Evolutionary conservation across 2,113 vertebrate species (phyloP).

Genomic region (Sorex araneus): DNA sequence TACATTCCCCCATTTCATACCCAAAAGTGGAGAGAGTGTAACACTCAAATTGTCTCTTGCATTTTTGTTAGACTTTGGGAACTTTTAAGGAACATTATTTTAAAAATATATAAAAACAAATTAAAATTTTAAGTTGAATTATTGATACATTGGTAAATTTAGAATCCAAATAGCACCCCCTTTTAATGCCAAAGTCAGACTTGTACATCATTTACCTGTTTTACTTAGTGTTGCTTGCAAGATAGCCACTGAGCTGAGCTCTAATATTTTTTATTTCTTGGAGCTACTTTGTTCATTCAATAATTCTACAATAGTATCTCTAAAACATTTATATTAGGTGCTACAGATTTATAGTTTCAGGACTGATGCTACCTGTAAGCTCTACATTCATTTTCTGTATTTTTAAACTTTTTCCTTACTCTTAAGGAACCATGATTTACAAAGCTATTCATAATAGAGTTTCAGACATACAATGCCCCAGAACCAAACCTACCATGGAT

Average conservation of each 20-base stretch:
- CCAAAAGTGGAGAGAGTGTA: neutral
- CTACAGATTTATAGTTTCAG: too few relatives aligned
- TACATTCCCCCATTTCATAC: neutral
- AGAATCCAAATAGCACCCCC: neutral
- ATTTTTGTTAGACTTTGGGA: neutral
- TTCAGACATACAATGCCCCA: too few relatives aligned
- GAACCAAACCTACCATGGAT: too few relatives aligned
- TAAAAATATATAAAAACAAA: constrained; percentile 24
- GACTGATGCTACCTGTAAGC: too few relatives aligned
- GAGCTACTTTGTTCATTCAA: too few relatives aligned
- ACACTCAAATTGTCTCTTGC: neutral
- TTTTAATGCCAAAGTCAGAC: neutral
- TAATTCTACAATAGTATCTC: too few relatives aligned
- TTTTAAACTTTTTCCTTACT: too few relatives aligned
- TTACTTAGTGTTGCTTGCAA: neutral
- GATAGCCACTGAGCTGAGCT: neutral
- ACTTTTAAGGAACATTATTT: neutral
- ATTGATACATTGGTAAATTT: neutral
- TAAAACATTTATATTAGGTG: too few relatives aligned
- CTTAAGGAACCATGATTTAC: too few relatives aligned
- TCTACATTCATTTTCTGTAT: too few relatives aligned
- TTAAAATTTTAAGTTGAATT: neutral
- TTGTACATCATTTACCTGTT: neutral
- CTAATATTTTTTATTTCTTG: neutral
- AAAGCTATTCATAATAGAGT: too few relatives aligned